Conservation (phyloP, 2,888 invertebrate species). For the Troglohyphantes excavatus region DNA sequence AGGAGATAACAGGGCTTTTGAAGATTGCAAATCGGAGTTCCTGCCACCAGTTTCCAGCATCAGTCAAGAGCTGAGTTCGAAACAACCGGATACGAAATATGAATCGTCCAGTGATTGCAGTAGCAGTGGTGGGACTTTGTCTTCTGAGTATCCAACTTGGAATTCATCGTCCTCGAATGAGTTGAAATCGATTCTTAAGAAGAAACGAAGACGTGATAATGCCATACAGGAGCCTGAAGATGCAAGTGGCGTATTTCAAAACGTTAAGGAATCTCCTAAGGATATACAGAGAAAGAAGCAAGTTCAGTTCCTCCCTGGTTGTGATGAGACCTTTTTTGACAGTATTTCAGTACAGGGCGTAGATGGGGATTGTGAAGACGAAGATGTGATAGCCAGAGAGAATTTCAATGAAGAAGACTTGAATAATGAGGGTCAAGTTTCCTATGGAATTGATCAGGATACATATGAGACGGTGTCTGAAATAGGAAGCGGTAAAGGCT, state of each 20-base stretch:
- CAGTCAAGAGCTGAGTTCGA: slow-evolving; percentile 12
- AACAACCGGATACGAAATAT: slow-evolving; percentile 36
- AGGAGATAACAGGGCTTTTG: slow-evolving; percentile 12
- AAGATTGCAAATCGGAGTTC: slow-evolving; percentile 17
- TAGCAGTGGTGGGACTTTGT: slow-evolving; percentile 68
- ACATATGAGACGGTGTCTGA: slow-evolving; percentile 61
- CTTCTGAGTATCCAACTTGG: slow-evolving; percentile 77
- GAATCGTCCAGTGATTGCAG: slow-evolving; percentile 77
- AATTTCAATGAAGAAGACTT: neutral
- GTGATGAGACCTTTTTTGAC: slow-evolving; percentile 27
- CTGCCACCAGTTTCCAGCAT: neutral
- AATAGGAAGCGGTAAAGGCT: neutral
- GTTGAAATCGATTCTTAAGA: slow-evolving; percentile 79
- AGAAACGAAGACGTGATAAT: slow-evolving; percentile 70
- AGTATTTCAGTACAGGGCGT: slow-evolving; percentile 8
- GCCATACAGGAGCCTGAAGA: slow-evolving; percentile 57
- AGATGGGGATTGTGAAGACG: neutral
- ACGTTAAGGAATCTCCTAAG: slow-evolving; percentile 36
- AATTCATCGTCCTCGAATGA: slow-evolving; percentile 72
- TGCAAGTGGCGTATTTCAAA: slow-evolving; percentile 14
- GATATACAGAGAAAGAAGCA: slow-evolving; percentile 69
- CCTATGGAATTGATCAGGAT: slow-evolving; percentile 42
- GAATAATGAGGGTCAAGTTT: neutral
- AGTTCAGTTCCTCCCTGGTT: slow-evolving; percentile 67
- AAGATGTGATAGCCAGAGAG: neutral